phyloP scores from a whole-genome alignment of 2,113 vertebrate genomes.

The Cygnus buccinator region DNA sequence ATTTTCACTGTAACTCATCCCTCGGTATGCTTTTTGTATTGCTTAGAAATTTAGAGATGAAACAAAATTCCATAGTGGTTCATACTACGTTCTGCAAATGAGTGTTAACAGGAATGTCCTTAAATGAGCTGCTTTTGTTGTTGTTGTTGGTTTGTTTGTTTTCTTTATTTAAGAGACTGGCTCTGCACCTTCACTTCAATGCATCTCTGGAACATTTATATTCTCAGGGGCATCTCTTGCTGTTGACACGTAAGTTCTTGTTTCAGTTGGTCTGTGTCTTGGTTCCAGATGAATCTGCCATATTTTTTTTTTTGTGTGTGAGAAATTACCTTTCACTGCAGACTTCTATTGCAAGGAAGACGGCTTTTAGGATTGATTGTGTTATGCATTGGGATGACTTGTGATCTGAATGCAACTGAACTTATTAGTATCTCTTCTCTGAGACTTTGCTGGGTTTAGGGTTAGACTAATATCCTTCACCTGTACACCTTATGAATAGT shows the following conservation, averaged over 20 bases:
- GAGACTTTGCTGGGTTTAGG: neutral
- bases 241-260: neutral
- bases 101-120: neutral
- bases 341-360: neutral
- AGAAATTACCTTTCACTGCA: neutral
- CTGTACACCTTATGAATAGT: neutral
- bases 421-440: accelerated
- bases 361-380: neutral
- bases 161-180: neutral
- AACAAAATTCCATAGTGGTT: neutral
- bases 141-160: neutral
- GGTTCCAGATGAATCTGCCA: neutral
- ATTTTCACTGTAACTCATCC: constrained; percentile 16
- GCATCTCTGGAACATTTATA: neutral
- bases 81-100: neutral
- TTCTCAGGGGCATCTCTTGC: neutral
- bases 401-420: neutral
- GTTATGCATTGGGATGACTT: neutral
- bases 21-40: neutral
- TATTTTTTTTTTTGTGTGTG: neutral
- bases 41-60: neutral
- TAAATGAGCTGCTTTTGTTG: neutral
- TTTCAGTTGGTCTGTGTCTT: neutral
- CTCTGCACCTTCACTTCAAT: neutral
- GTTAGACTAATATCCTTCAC: neutral